phyloP scores from a whole-genome alignment of 2,113 vertebrate genomes.

The Centrocercus urophasianus region DNA sequence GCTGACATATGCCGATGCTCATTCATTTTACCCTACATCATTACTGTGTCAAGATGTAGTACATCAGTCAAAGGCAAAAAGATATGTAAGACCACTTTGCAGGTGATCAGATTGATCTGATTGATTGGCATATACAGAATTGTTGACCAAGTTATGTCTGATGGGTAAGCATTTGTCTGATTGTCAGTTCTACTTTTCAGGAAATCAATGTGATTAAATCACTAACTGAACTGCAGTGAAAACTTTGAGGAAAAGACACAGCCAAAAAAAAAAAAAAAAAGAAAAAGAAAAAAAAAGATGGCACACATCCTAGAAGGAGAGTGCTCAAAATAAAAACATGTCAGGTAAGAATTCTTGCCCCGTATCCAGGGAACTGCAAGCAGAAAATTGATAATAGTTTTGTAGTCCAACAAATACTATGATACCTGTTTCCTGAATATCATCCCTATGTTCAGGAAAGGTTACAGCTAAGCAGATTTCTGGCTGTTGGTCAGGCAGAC shows the following conservation, averaged over 20 bases:
- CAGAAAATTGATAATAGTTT: neutral
- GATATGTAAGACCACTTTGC: neutral
- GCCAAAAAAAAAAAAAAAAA: neutral
- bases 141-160: neutral
- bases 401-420: fast-evolving
- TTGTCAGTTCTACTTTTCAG: slow-evolving; percentile 32
- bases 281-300: neutral
- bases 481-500: too few species aligned
- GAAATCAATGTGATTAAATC: neutral
- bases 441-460: neutral
- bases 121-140: slow-evolving; percentile 10
- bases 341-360: neutral
- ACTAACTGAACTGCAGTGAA: neutral
- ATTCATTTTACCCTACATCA: neutral
- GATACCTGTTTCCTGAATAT: neutral
- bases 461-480: neutral
- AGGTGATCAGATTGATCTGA: slow-evolving; percentile 5
- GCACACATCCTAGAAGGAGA: neutral
- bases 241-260: neutral
- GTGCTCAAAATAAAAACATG: neutral
- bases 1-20: neutral
- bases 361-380: neutral
- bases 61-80: neutral
- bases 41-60: neutral
- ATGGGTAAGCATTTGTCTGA: slow-evolving; percentile 22